These are phyloP conservation scores for Gastracanthus pulcherrimus DNA, from an alignment of 2,888 invertebrate species.

Conservation along the genomic window DNA sequence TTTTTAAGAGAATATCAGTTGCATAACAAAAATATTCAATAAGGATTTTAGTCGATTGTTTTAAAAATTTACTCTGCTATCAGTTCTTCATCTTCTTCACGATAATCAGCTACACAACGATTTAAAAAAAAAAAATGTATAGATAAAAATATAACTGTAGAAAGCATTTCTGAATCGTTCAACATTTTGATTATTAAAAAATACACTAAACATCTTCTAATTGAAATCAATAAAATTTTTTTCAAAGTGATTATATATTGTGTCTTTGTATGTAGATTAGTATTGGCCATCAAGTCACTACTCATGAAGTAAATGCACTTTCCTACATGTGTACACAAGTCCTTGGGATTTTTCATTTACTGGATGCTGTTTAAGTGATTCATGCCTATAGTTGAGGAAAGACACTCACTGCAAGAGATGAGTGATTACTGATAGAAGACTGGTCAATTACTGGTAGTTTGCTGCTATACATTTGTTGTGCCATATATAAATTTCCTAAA, in stretches of 20 bases:
- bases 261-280: conserved; percentile 22
- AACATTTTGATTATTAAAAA: conserved; percentile 17
- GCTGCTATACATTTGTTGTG: conserved; percentile 38
- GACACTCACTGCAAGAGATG: conserved; percentile 23
- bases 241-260: conserved; percentile 5
- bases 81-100: neutral
- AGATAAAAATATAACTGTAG: conserved; percentile 20
- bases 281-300: conserved; percentile 28
- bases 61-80: conserved; percentile 7
- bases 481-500: conserved; percentile 47
- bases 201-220: conserved; percentile 24
- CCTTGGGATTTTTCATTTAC: conserved; percentile 9
- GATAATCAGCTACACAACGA: neutral
- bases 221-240: conserved; percentile 13
- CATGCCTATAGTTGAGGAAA: conserved; percentile 25
- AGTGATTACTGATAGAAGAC: conserved; percentile 40
- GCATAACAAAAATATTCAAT: conserved; percentile 39
- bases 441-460: conserved; percentile 33
- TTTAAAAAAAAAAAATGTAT: conserved; percentile 14
- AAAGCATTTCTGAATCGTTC: conserved; percentile 9
- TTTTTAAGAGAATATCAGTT: conserved; percentile 9
- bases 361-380: conserved; percentile 29
- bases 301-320: conserved; percentile 42
- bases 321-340: conserved; percentile 14
- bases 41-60: conserved; percentile 3